Evolutionary conservation across 2,113 vertebrate species (phyloP).

Genomic region (Cynoglossus semilaevis): DNA sequence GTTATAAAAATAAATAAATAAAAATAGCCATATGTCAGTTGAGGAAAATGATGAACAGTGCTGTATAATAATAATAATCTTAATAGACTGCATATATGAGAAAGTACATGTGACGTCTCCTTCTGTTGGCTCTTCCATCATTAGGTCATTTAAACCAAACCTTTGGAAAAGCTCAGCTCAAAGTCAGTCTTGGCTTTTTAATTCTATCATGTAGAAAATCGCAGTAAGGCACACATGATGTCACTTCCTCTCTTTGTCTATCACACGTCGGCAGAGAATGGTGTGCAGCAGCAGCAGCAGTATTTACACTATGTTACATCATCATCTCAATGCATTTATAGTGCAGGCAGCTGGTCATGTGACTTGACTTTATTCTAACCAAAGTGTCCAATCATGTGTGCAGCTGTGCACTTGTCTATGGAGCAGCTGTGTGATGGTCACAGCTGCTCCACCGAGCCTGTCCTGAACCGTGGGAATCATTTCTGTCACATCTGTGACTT

Average conservation of each 20-base stretch:
- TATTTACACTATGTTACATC: slow-evolving; percentile 36
- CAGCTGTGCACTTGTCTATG: slow-evolving; percentile 38
- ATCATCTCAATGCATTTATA: slow-evolving; percentile 31
- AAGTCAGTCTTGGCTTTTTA: slow-evolving; percentile 39
- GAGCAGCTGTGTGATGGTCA: slow-evolving; percentile 27
- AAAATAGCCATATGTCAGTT: too few relatives aligned
- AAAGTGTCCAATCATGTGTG: slow-evolving; percentile 44
- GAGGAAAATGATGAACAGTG: too few relatives aligned
- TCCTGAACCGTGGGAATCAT: slow-evolving; percentile 4
- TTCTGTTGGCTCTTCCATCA: neutral
- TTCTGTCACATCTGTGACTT: slow-evolving; percentile 8
- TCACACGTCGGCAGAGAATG: slow-evolving; percentile 6
- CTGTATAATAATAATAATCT: too few relatives aligned
- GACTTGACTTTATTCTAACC: slow-evolving; percentile 31
- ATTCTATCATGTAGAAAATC: slow-evolving; percentile 46
- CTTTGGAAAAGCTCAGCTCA: slow-evolving; percentile 11
- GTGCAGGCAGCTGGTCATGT: slow-evolving; percentile 36
- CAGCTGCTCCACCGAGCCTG: slow-evolving; percentile 23
- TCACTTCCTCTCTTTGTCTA: slow-evolving; percentile 5
- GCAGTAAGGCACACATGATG: slow-evolving; percentile 63
- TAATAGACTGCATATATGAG: too few relatives aligned
- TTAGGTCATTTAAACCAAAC: slow-evolving; percentile 16
- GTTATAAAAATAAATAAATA: too few relatives aligned
- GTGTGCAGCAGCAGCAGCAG: slow-evolving; percentile 8
- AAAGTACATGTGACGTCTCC: too few relatives aligned